Evolutionary conservation across 2,797 vertebrate species (phyloP), one percentile per base, ranked within the genome.

Genomic region (Xenops minutus): DNA sequence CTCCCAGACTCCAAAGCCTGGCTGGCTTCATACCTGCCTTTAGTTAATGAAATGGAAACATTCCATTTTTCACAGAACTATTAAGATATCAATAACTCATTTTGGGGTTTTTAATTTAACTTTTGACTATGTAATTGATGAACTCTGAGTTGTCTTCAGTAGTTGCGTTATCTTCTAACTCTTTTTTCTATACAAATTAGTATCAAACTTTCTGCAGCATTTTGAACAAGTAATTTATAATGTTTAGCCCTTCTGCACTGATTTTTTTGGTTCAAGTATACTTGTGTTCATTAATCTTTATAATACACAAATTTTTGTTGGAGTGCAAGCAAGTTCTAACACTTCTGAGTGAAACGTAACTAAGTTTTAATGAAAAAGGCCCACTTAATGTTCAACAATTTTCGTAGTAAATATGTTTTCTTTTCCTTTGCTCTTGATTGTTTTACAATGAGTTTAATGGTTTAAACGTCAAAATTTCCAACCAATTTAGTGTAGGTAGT

Each of bases 11-110:
- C 36, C 17, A 14, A n/a, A 67, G 71, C 21, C 68, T 54, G 75
- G 67, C 58, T 46, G 52, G 16, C 21, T 83, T 62, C 2, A 0
- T 41, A 54, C 79, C 62, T 69, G 54, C 41, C 66, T 75, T 49
- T 15, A 7, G 59, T 34, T 85, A 68, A 73, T 83, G 85, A 88
- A 56, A 72, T 67, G 6, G 11, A 92, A 75, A 41, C 1, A 0
- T 74, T 37, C 27, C 9, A 18, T 85, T 94, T 88, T 55, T 62
- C 78, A 89, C 34, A 80, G 20, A 58, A 68, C 41, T 89, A 43
- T 68, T 61, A 78, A 83, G 58, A 64, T 89, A 91, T 83, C 64
- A 69, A 37, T 91, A 91, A 89, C 54, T 95, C 49, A 44, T 68
- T 89, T 78, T 0, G 12, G 49, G 32, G 19, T 17, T 56, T 88